A percentile compares a stretch with the other conserved stretches of the same genome.
These are phyloP conservation scores for Quiscalus mexicanus DNA, from an alignment of 2,113 vertebrate genomes.

Conservation along the genomic window DNA sequence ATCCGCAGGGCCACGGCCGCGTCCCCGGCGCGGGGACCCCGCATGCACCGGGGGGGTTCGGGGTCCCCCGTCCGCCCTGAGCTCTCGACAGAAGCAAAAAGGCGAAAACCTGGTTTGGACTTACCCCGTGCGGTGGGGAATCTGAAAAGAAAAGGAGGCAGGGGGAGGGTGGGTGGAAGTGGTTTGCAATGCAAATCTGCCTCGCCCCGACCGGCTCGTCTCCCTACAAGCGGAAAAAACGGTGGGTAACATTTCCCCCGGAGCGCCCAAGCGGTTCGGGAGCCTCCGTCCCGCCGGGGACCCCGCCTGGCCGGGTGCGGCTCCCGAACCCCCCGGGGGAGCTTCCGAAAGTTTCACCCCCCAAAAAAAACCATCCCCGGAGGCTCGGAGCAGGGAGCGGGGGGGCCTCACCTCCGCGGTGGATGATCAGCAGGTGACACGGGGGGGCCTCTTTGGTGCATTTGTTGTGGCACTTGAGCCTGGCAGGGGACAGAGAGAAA, in stretches of 20 bases:
- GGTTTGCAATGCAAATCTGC: constrained; percentile 74
- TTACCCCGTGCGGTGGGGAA: constrained; percentile 70
- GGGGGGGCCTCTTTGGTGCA: constrained; percentile 99
- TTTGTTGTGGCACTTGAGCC: constrained; percentile 99
- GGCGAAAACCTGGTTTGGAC: constrained; percentile 58
- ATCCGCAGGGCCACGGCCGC: background rate
- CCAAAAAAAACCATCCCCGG: background rate
- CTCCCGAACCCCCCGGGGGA: constrained; percentile 51
- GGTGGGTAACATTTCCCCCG: constrained; percentile 56
- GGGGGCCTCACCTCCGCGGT: constrained; percentile 86
- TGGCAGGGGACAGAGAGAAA: constrained; percentile 47
- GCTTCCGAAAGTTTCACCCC: constrained; percentile 1
- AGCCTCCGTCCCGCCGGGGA: constrained; percentile 10
- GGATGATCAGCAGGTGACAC: constrained; percentile 97
- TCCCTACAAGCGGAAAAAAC: constrained; percentile 71
- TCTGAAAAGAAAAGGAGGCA: constrained; percentile 74
- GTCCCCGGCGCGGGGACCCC: background rate
- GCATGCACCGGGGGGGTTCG: constrained; percentile 28
- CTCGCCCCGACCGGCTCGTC: constrained; percentile 66
- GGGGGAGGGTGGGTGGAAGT: constrained; percentile 72
- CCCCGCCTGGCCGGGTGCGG: background rate
- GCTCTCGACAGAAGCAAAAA: constrained; percentile 51
- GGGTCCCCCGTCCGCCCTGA: constrained; percentile 13
- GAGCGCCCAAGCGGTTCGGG: constrained; percentile 42
- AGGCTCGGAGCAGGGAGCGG: background rate